phyloP scores from a whole-genome alignment of 2,888 invertebrate genomes.

The Nomada fabriciana region DNA sequence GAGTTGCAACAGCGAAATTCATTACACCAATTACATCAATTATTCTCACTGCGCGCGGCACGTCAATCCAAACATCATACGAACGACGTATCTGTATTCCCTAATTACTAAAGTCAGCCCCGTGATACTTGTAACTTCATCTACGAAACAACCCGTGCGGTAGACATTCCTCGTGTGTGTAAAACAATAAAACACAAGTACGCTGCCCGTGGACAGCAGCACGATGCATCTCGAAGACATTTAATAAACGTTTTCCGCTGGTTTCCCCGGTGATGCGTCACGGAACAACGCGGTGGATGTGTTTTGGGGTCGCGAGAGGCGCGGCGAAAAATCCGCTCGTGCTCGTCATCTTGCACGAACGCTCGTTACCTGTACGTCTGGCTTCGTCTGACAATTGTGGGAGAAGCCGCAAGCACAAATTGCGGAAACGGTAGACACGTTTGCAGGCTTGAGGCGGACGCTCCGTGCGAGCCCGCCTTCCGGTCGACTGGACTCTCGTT shows the following conservation, averaged over 20 bases:
- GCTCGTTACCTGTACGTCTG: conserved; percentile 58
- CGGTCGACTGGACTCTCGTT: conserved; percentile 66
- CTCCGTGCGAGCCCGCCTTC: conserved; percentile 57
- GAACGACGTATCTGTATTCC: no score
- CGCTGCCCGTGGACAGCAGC: neutral
- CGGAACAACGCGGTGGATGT: conserved; percentile 14
- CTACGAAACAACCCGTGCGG: neutral
- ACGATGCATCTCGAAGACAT: conserved; percentile 20
- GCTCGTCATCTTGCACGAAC: conserved; percentile 55
- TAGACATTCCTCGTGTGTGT: neutral
- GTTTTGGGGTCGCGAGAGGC: conserved; percentile 3
- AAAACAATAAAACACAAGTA: neutral
- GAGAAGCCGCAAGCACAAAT: conserved; percentile 64
- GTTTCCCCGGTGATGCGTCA: conserved; percentile 15
- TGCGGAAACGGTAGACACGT: conserved; percentile 63
- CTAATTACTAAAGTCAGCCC: neutral
- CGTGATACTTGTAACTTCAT: neutral
- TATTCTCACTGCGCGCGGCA: no score
- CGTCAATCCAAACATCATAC: no score
- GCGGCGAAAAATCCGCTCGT: conserved; percentile 51
- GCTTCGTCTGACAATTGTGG: conserved; percentile 51
- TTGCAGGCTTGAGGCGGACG: conserved; percentile 62
- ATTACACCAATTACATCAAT: no score
- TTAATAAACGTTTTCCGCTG: conserved; percentile 51
- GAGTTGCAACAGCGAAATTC: no score